Conservation (phyloP, 2,888 invertebrate genomes). For the Melinopterus prodromus region DNA sequence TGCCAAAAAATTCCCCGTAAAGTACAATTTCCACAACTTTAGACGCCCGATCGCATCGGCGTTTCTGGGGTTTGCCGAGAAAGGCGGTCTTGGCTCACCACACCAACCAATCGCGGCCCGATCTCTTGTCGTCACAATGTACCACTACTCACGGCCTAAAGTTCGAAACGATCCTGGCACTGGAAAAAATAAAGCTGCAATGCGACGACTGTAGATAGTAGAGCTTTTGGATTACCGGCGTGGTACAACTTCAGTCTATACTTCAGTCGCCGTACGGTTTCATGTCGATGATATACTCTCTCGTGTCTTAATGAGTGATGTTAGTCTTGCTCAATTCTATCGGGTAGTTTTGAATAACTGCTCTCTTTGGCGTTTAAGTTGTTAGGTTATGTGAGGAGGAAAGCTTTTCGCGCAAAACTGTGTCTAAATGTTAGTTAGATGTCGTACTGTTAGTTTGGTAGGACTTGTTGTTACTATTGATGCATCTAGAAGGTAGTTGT, state of each 20-base stretch:
- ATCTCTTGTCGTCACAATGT: background rate
- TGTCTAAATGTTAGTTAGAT: background rate
- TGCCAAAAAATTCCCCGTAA: constrained; percentile 15
- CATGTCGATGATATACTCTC: constrained; percentile 27
- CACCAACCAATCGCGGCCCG: background rate
- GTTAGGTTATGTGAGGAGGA: background rate
- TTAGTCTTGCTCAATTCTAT: background rate
- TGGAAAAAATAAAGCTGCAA: constrained; percentile 52
- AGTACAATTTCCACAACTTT: constrained; percentile 9
- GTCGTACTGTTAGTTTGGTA: background rate
- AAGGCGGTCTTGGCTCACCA: background rate
- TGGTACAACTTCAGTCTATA: constrained; percentile 26
- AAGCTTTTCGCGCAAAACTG: background rate
- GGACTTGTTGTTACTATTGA: background rate
- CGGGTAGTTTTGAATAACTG: constrained; percentile 10
- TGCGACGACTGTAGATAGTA: constrained; percentile 49
- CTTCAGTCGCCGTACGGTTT: constrained; percentile 45
- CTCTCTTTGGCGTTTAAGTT: background rate
- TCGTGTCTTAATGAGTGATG: constrained; percentile 24
- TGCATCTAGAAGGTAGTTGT: constrained; percentile 28
- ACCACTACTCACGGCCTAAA: constrained; percentile 6
- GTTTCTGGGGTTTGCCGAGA: constrained; percentile 5
- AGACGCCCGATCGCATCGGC: constrained; percentile 6
- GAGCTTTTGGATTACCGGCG: constrained; percentile 47
- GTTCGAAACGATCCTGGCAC: constrained; percentile 10